Evolutionary conservation across 2,888 invertebrate species (phyloP).

Genomic region (Chrysomela aeneicollis): DNA sequence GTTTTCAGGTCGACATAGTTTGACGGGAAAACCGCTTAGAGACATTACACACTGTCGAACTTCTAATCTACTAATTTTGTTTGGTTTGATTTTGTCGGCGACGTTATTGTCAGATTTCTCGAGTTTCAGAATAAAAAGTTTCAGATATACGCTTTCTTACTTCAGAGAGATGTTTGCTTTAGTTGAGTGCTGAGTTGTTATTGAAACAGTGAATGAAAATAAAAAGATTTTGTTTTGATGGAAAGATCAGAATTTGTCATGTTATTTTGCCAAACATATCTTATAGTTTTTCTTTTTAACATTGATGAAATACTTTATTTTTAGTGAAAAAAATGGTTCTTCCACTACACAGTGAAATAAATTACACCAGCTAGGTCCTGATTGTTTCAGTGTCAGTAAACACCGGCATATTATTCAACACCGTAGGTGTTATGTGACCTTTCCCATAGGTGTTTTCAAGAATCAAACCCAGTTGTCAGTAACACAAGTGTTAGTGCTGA

Average conservation of each 20-base stretch:
- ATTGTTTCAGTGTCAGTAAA: too few relatives aligned
- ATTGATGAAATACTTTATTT: too few relatives aligned
- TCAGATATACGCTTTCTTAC: neutral
- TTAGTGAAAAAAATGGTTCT: too few relatives aligned
- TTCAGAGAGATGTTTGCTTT: constrained; percentile 12
- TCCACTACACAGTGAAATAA: too few relatives aligned
- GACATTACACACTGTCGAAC: constrained; percentile 13
- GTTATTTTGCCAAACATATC: too few relatives aligned
- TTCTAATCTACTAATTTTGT: constrained; percentile 19
- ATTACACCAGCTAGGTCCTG: too few relatives aligned
- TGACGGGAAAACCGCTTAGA: constrained; percentile 4
- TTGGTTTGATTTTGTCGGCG: constrained; percentile 16
- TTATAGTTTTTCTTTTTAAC: too few relatives aligned
- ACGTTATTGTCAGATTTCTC: neutral
- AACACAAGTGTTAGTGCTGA: too few relatives aligned
- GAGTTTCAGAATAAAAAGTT: constrained; percentile 14
- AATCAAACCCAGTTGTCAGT: too few relatives aligned
- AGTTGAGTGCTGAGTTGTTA: constrained; percentile 5
- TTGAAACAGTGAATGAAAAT: neutral
- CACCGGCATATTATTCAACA: too few relatives aligned
- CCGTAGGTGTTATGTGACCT: too few relatives aligned
- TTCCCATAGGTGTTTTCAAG: too few relatives aligned
- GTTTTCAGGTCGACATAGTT: constrained; percentile 12
- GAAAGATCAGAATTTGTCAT: neutral
- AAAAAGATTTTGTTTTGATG: neutral